phyloP scores from a whole-genome alignment of 2,797 vertebrate genomes.

The Caiman crocodilus region DNA sequence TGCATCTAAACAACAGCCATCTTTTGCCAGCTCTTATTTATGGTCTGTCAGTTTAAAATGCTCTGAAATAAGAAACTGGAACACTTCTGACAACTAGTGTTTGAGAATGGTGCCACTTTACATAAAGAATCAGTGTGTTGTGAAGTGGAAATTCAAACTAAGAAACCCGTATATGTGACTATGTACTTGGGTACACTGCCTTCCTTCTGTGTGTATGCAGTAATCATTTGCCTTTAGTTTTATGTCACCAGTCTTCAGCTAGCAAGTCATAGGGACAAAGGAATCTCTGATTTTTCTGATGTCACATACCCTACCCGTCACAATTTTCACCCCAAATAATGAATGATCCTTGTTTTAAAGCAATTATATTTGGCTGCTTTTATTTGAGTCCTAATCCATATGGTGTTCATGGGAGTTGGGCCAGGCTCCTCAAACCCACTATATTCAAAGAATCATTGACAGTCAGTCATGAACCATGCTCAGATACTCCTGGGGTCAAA shows the following conservation, averaged over 20 bases:
- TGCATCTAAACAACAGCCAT: not conserved
- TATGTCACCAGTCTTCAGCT: not conserved
- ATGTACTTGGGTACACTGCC: not conserved
- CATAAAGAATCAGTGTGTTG: not conserved
- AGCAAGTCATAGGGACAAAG: not conserved
- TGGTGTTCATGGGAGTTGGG: not conserved
- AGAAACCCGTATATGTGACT: slow-evolving; percentile 22
- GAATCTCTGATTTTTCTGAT: not conserved
- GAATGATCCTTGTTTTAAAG: not conserved
- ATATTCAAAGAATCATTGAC: not conserved
- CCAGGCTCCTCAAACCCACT: not conserved
- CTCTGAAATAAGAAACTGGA: not conserved
- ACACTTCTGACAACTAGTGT: slow-evolving; percentile 3
- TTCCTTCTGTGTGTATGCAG: slow-evolving; percentile 18
- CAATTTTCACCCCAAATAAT: not conserved
- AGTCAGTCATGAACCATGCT: not conserved
- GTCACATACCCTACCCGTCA: not conserved
- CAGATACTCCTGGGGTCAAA: not conserved
- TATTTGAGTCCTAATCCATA: not conserved
- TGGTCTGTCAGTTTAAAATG: slow-evolving; percentile 7
- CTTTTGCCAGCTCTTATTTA: slow-evolving; percentile 33
- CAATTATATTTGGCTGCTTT: not conserved
- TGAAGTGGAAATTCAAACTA: slow-evolving; percentile 42
- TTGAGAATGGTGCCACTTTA: not conserved
- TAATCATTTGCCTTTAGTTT: slow-evolving; percentile 5